These are phyloP conservation scores for Sebastolobus alascanus DNA, from an alignment of 2,797 vertebrate species.

Conservation along the genomic window DNA sequence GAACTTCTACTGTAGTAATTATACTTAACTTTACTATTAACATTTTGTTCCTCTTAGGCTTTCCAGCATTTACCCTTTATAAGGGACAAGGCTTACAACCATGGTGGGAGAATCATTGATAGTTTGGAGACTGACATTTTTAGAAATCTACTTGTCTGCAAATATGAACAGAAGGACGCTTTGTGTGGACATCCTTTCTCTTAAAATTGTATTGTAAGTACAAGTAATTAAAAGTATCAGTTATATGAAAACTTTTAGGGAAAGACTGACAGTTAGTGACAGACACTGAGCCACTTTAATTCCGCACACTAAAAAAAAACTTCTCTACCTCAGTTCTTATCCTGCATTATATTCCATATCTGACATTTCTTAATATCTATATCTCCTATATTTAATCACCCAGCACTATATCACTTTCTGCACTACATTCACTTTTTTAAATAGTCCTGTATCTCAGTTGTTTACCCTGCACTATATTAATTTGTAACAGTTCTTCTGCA, in stretches of 20 bases:
- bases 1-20: background rate
- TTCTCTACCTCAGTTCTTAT: too few species aligned
- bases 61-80: background rate
- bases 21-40: background rate
- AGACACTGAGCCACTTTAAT: too few species aligned
- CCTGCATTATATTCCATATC: too few species aligned
- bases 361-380: too few species aligned
- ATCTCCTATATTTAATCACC: too few species aligned
- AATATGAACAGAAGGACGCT: background rate
- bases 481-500: too few species aligned
- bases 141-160: background rate
- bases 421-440: too few species aligned
- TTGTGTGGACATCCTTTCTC: background rate
- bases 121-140: background rate
- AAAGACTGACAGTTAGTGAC: too few species aligned
- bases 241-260: background rate
- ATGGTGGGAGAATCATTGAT: background rate
- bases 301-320: too few species aligned
- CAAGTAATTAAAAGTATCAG: background rate
- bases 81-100: background rate
- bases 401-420: too few species aligned
- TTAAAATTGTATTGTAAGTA: background rate
- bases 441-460: too few species aligned
- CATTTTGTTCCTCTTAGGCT: background rate
- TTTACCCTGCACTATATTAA: too few species aligned